A percentile compares a stretch with the other conserved stretches of the same genome.
These are phyloP conservation scores for Hylaeus anthracinus DNA, from an alignment of 1,140 invertebrate genomes.

Conservation along the genomic window DNA sequence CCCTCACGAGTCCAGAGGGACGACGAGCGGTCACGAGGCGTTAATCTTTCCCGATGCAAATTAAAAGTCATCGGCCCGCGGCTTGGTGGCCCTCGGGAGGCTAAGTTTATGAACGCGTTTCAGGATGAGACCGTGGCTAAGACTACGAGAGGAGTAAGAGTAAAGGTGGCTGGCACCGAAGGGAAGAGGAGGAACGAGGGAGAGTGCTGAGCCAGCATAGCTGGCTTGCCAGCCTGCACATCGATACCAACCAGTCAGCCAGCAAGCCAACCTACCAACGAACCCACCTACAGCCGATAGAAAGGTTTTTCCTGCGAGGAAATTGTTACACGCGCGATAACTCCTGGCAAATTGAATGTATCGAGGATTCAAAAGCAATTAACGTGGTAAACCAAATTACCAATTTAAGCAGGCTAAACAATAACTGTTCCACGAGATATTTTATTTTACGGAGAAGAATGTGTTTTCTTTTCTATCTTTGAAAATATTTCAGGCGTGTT, in stretches of 20 bases:
- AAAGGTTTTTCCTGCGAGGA: slow-evolving; percentile 48
- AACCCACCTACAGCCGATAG: slow-evolving; percentile 62
- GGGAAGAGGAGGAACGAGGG: slow-evolving; percentile 73
- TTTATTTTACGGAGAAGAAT: too few species aligned
- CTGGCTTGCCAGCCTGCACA: slow-evolving; percentile 78
- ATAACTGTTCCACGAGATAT: too few species aligned
- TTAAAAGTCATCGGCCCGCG: slow-evolving; percentile 46
- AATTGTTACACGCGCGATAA: slow-evolving; percentile 37
- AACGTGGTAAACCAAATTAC: too few species aligned
- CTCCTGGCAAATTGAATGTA: slow-evolving; percentile 25
- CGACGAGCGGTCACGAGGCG: neutral
- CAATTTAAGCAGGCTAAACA: too few species aligned
- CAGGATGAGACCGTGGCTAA: slow-evolving; percentile 53
- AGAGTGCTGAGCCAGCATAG: slow-evolving; percentile 81
- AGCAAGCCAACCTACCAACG: slow-evolving; percentile 75
- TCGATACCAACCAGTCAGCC: slow-evolving; percentile 80
- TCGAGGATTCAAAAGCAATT: too few species aligned
- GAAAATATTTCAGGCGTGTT: too few species aligned
- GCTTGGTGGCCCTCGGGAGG: slow-evolving; percentile 47
- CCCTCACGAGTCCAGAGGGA: too few species aligned
- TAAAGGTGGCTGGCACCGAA: slow-evolving; percentile 64
- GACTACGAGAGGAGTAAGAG: slow-evolving; percentile 56
- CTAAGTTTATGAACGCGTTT: slow-evolving; percentile 69
- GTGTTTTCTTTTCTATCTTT: too few species aligned
- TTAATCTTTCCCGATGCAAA: slow-evolving; percentile 40